phyloP scores from a whole-genome alignment of 2,888 invertebrate species.

The Drosophila setosimentum region DNA sequence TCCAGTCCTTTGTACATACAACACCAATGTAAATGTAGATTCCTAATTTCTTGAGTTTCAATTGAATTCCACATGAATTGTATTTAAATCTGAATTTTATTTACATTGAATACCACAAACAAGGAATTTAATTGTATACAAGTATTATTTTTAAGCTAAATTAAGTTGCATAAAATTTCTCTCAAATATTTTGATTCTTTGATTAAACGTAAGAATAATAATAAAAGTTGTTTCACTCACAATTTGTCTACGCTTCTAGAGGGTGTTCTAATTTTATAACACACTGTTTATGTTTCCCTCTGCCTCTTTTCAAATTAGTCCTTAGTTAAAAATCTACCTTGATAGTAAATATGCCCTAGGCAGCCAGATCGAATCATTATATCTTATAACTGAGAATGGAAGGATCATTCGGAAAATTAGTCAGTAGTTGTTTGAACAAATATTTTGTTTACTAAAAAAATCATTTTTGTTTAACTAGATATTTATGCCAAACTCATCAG shows the following conservation, averaged over 20 bases:
- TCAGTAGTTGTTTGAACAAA: not conserved
- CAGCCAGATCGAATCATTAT: not conserved
- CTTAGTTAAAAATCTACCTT: not conserved
- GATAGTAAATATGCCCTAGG: not conserved
- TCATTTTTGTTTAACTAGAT: not conserved
- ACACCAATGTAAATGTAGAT: conserved; percentile 26
- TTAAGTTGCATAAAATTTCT: not conserved
- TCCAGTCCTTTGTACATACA: conserved; percentile 6
- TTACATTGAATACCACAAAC: not conserved
- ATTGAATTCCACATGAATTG: not conserved
- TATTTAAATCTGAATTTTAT: not conserved
- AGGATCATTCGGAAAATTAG: not conserved
- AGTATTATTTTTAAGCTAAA: conserved; percentile 1
- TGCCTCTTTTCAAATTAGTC: not conserved
- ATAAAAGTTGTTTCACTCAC: not conserved
- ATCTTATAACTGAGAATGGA: not conserved
- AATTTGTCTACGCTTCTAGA: not conserved
- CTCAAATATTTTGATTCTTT: conserved; percentile 6
- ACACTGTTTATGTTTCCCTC: not conserved
- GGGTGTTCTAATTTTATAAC: not conserved
- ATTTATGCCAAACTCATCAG: not conserved
- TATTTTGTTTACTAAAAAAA: not conserved
- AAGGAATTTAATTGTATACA: not conserved
- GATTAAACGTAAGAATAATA: conserved; percentile 59
- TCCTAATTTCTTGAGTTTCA: conserved; percentile 26